Percentiles rank a stretch among this genome's conserved stretches.
phyloP scores from a whole-genome alignment of 2,797 vertebrate species.

The Lerista edwardsae region DNA sequence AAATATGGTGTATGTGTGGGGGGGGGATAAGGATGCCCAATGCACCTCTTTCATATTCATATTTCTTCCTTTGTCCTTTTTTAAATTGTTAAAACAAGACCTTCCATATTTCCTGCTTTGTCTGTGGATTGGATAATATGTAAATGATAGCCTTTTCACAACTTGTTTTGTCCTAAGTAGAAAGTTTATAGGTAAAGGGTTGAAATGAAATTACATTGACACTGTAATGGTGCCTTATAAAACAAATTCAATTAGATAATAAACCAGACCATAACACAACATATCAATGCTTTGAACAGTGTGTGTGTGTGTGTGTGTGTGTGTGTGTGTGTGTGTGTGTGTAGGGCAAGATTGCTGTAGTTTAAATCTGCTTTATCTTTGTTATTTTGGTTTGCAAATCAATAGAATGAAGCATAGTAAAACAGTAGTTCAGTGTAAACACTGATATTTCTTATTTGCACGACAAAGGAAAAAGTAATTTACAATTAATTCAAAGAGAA shows the following conservation, averaged over 20 bases:
- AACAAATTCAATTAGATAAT: slow-evolving; percentile 11
- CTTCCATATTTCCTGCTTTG: too few relatives aligned
- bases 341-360: background rate
- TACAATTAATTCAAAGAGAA: background rate
- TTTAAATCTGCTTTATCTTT: slow-evolving; percentile 35
- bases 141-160: too few relatives aligned
- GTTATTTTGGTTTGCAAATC: slow-evolving; percentile 30
- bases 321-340: too few relatives aligned
- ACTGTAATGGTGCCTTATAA: slow-evolving; percentile 26
- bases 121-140: too few relatives aligned
- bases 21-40: too few relatives aligned
- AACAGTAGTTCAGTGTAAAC: background rate
- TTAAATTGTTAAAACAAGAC: too few relatives aligned
- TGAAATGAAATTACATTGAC: slow-evolving; percentile 38
- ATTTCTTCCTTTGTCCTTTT: too few relatives aligned
- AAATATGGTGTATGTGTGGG: too few relatives aligned
- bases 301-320: background rate
- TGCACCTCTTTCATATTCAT: too few relatives aligned
- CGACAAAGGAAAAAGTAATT: background rate
- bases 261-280: background rate
- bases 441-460: background rate
- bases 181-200: slow-evolving; percentile 7
- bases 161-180: background rate
- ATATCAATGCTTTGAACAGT: background rate
- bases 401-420: background rate